Conservation (phyloP, 2,888 invertebrate species). For the Cosmia trapezina region DNA sequence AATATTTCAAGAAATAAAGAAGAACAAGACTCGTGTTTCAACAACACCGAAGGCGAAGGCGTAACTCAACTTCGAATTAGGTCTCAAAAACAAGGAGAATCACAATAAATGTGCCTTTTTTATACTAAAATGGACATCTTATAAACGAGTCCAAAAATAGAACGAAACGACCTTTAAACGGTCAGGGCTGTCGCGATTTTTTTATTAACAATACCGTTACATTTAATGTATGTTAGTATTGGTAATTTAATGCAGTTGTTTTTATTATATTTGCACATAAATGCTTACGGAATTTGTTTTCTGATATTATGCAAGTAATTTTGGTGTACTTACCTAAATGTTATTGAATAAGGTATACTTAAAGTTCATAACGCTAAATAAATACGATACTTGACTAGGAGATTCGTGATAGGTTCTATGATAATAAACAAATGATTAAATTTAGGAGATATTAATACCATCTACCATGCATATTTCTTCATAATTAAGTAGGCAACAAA, state of each 20-base stretch:
- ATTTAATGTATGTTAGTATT: conserved; percentile 7
- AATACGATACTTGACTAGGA: neutral
- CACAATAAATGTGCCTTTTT: conserved; percentile 39
- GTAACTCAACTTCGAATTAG: too few species aligned
- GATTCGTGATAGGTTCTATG: neutral
- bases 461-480: too few species aligned
- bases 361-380: conserved; percentile 9
- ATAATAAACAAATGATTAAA: neutral
- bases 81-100: conserved; percentile 24
- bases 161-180: conserved; percentile 37
- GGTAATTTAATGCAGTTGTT: conserved; percentile 12
- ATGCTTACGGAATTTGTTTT: conserved; percentile 5
- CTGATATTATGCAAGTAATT: neutral
- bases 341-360: conserved; percentile 15
- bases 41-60: conserved; percentile 9
- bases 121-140: conserved; percentile 37
- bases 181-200: conserved; percentile 46
- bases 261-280: neutral
- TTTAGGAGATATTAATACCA: neutral
- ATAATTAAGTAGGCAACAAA: neutral
- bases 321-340: neutral
- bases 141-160: conserved; percentile 53
- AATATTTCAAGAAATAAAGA: neutral
- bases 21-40: conserved; percentile 10
- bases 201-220: neutral